phyloP scores from a whole-genome alignment of 2,888 invertebrate species.

The Elegia similella region DNA sequence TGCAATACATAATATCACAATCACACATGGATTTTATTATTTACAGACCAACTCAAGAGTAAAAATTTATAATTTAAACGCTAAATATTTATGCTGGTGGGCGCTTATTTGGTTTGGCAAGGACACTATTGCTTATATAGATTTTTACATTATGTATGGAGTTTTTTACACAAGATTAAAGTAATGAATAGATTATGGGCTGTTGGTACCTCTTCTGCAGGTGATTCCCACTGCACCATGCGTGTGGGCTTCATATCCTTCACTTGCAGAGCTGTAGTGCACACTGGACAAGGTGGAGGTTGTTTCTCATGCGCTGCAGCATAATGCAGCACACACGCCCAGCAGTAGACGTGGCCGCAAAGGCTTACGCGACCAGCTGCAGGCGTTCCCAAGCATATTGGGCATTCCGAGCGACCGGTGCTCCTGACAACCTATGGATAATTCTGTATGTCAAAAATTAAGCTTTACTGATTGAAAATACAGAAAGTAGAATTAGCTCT shows the following conservation, averaged over 20 bases:
- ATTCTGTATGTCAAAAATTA: background rate
- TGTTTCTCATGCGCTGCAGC: conserved; percentile 91
- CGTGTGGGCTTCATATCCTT: conserved; percentile 89
- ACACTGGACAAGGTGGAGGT: conserved; percentile 93
- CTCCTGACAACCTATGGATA: conserved; percentile 60
- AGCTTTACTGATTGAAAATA: no score
- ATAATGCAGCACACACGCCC: conserved; percentile 97
- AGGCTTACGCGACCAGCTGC: conserved; percentile 94
- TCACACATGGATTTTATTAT: no score
- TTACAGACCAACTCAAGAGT: no score
- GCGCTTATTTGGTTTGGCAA: no score
- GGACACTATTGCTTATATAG: no score
- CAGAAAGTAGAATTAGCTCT: no score
- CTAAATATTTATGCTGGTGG: no score
- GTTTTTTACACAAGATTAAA: no score
- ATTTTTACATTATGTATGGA: no score
- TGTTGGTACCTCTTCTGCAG: conserved; percentile 69
- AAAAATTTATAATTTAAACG: no score
- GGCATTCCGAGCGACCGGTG: conserved; percentile 83
- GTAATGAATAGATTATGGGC: no score
- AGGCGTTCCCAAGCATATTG: conserved; percentile 94
- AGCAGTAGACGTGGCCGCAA: conserved; percentile 98
- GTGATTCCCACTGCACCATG: conserved; percentile 63
- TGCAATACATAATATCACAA: no score
- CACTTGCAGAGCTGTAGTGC: conserved; percentile 90